Evolutionary conservation across 1,140 invertebrate species (phyloP), one percentile per base, ranked within the genome.

Genomic region (Halyomorpha halys): DNA sequence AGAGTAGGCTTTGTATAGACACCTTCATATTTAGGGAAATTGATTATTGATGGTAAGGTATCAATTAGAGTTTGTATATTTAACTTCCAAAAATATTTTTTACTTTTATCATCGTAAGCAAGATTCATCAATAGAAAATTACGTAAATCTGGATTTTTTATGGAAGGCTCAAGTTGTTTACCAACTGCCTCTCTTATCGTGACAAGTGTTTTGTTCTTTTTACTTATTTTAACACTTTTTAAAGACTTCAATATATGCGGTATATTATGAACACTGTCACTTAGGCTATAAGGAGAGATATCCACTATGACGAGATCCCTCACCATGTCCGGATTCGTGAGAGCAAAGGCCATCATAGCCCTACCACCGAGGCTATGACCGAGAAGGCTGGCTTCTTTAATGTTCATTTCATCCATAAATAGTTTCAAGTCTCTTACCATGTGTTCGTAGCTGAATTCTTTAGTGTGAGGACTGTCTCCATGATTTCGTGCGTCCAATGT

Each of bases 311-410:
- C 78, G 27, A 94, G 73, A 69, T 85, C 87, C 16, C 90, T 83
- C 2, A 94, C 80, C n/a, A 89, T 67, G 59, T 87, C 77, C 39
- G 91, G 86, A 65, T 68, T 66, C 44, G 75, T 79, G 13, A 94
- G 74, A 44, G 91, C 85, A 21, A 87, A 77, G 23, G 79, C 79
- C 90, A 96, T 95, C 54, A 85, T 84, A 2, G 85, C 78, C 61
- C 89, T 82, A 14, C 91, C 94, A n/a, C 93, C 93, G 87, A 96
- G 93, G 63, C 90, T 91, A 71, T 96, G 91, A 0, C 93, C 93
- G 65, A 97, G 74, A 6, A 94, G 69, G 64, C 82, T 76, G 15
- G 83, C 80, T 8, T 89, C 76, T 0, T 76, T 71, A 51, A 90
- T 73, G 0, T 76, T 71, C 56, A 90, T 72, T 56, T 82, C 79